Base-by-base conservation (phyloP, 1,140 invertebrate genomes). In the Drosophila subpulchrella region DNA sequence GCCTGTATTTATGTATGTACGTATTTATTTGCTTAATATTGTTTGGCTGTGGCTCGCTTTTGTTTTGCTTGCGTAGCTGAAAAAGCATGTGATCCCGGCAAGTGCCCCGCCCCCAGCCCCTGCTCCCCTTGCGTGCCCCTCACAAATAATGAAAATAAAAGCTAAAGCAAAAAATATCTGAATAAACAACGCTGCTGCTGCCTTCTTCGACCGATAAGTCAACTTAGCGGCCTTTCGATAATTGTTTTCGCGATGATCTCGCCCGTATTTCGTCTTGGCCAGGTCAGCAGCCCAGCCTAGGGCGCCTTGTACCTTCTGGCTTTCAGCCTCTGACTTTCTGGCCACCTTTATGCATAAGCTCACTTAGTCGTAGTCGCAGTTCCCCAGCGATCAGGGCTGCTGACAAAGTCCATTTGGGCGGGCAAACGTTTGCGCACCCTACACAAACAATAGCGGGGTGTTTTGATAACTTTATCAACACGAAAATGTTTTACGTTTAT, bases 51-150 rank as follows among this genome's bases (percentile, higher is more conserved):
- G 80, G 78, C 66, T 88, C 53, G 79, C 80, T 88, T 88, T 85
- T 88, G 82, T 78, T 88, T 88, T 90, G 84, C 85, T 90, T 89
- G 84, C 84, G 84, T 89, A 90, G 84, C 85, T 81, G 80, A 84
- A 88, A 85, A 88, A 89, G 85, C 84, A 89, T 89, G 84, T 89
- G 84, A 89, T 85, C 84, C 77, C 74, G 74, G 76, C 66, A 65
- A 77, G 84, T 81, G 82, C 60, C 56, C 62, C 63, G 32, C 27
- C 60, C 24, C 56, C 42, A 1, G 12, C 8, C 24, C 27, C 17
- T 12, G 4, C 13, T 8, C 6, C 59, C 60, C 65, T 4, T 5
- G 13, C 24, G 3, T 11, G 27, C 20, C 41, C 20, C 41, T 42
- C 38, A 42, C 34, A 61, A 78, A 78, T 47, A 77, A 77, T 71